Evolutionary conservation across 1,140 invertebrate genomes (phyloP), one percentile per base, ranked within the genome.

Genomic region (Tetramorium parvispinum): DNA sequence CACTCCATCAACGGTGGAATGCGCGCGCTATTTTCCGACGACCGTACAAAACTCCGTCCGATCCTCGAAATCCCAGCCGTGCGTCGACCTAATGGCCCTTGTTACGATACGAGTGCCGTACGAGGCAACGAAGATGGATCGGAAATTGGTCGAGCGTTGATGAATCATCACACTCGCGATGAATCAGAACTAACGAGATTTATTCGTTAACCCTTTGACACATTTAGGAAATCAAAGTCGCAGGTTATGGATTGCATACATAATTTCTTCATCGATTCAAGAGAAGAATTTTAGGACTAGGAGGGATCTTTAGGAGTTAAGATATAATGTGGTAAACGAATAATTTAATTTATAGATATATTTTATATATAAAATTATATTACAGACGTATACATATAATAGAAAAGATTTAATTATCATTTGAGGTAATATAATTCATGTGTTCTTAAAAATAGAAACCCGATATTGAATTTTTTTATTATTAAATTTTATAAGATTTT

Each of bases 1-100:
- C 79, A 83, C 68, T 83, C 53, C 55, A 83, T 83, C 79, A 83
- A 83, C 68, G 79, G 24, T 3, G 79, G 79, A 83, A 83, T 73
- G 53, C 68, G 49, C 40, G 24, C 68, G 79, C 79, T 75, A 75
- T 83, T 83, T 83, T 83, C 79, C 79, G 43, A 75, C 68, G 24
- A 59, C 53, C 40, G 53, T 49, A 27, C 79, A 83, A 83, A 83
- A 83, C 79, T 83, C 79, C 53, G 68, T 75, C 53, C 55, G 51
- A 18, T 3, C 24, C 53, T 83, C 68, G 79, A 82, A 82, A 82
- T 83, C 79, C 24, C 79, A 59, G 24, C 37, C 79, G 18, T 75
- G 79, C 79, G 79, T 75, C 53, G 68, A 49, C 13, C 68, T 83
- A 83, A 83, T 75, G 53, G 53, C 43, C n/a, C 79, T 83, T 73